A percentile compares a stretch with the other conserved stretches of the same genome.
Evolutionary conservation across 2,797 vertebrate genomes (phyloP).

Genomic region (Peromyscus nudipes): DNA sequence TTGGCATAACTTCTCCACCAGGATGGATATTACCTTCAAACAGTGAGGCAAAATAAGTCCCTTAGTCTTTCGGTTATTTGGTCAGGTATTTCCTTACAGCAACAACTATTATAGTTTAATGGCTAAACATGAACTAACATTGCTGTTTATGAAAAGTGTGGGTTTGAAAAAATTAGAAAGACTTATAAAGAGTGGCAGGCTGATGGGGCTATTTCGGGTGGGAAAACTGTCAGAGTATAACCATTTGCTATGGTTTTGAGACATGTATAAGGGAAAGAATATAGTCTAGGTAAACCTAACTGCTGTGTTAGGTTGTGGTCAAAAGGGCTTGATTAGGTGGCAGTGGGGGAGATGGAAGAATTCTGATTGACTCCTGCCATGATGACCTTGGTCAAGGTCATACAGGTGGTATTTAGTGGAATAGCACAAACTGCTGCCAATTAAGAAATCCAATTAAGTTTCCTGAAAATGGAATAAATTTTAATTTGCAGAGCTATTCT

Average conservation of each 20-base stretch:
- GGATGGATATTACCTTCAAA: background rate
- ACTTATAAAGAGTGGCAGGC: background rate
- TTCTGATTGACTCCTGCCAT: background rate
- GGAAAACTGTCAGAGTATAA: background rate
- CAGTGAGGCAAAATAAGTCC: too few relatives aligned
- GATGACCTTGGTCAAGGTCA: background rate
- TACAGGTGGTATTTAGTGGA: background rate
- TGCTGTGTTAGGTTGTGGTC: background rate
- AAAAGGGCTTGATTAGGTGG: background rate
- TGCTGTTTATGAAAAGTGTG: background rate
- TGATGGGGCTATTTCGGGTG: background rate
- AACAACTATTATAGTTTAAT: background rate
- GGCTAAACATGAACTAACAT: background rate
- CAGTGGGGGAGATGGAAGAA: background rate
- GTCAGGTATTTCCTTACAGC: background rate
- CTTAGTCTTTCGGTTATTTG: background rate
- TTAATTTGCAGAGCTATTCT: slow-evolving; percentile 29
- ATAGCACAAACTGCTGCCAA: background rate
- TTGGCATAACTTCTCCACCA: background rate
- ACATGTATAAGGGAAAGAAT: background rate
- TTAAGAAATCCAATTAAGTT: background rate
- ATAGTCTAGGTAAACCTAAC: background rate
- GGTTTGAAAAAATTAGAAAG: background rate
- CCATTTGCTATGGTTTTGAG: background rate
- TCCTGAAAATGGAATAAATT: background rate